Base-by-base conservation (phyloP, 2,888 invertebrate species). In the Alcis repandata region DNA sequence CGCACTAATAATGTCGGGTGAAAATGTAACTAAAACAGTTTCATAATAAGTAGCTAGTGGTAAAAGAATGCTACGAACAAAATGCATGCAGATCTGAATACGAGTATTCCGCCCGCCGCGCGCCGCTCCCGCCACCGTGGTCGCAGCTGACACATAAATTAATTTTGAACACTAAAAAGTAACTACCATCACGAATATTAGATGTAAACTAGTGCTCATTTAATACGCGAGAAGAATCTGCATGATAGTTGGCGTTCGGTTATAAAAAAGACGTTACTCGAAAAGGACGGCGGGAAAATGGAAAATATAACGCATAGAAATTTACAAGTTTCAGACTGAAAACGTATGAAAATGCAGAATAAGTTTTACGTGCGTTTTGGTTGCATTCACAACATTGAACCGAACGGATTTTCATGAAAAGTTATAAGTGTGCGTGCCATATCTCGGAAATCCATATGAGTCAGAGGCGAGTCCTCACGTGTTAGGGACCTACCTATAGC, bases 401-500 rank as follows among this genome's bases (percentile, higher is more conserved):
- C 59, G 63, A 61, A 62, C 32, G 57, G 52, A 45, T 66, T 71
- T 67, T 70, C 66, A 64, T 48, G 66, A 66, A 61, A 67, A 60
- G 71, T 22, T 51, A 62, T 60, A 57, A 67, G 73, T 53, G 63
- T 72, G 73, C 73, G 73, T 76, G 71, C 63, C 61, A 70, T 71
- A 74, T 73, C 75, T 72, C 71, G 82, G 82, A 80, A 83, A 80
- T 82, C 78, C 69, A 74, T 77, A 78, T 89, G 89, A 90, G 82
- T 90, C 88, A 89, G 80, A 74, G 64, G 80, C 80, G 79, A 80
- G 80, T 80, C 83, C 80, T 84, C 86, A 85, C 82, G 83, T 86
- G 85, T 83, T 80, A 74, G 70, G 78, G 82, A 88, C 90, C 82
- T 90, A 91, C 91, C 90, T 90, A 80, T 17, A 13, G 79, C 83